These are phyloP conservation scores for Ceratina australensis DNA, from an alignment of 1,140 invertebrate genomes.

Conservation along the genomic window DNA sequence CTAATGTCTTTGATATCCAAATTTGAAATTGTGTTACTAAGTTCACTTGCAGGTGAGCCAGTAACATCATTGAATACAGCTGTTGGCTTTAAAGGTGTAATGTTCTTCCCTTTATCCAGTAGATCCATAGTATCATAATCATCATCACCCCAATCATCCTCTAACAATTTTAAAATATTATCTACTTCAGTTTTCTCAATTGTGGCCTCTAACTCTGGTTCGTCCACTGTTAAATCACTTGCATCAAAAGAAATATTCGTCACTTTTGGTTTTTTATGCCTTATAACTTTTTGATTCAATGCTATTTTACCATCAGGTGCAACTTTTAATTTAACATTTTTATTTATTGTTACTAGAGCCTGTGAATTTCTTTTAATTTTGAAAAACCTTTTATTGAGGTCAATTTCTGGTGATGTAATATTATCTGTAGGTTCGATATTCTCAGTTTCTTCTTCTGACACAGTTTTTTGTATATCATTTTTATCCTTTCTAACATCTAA, in stretches of 20 bases:
- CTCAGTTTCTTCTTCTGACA: neutral
- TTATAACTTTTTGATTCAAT: slow-evolving; percentile 48
- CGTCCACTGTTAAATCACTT: slow-evolving; percentile 70
- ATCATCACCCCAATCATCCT: slow-evolving; percentile 75
- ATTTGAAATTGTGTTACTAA: slow-evolving; percentile 79
- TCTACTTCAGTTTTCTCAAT: slow-evolving; percentile 60
- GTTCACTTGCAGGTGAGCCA: slow-evolving; percentile 79
- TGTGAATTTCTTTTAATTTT: slow-evolving; percentile 62
- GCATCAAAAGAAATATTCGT: slow-evolving; percentile 62
- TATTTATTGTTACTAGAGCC: slow-evolving; percentile 68
- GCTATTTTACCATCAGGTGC: slow-evolving; percentile 51
- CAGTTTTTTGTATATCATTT: neutral
- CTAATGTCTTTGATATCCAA: slow-evolving; percentile 74
- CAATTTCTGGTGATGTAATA: slow-evolving; percentile 44
- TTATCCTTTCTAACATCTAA: slow-evolving; percentile 22
- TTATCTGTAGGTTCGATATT: slow-evolving; percentile 6
- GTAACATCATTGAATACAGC: slow-evolving; percentile 25
- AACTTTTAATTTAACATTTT: slow-evolving; percentile 68
- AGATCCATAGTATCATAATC: slow-evolving; percentile 69
- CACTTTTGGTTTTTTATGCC: slow-evolving; percentile 37
- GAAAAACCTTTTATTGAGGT: slow-evolving; percentile 72
- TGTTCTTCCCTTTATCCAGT: slow-evolving; percentile 27
- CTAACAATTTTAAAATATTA: slow-evolving; percentile 70
- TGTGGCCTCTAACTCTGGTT: slow-evolving; percentile 59
- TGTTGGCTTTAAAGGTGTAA: slow-evolving; percentile 44